Conservation (phyloP, 2,797 vertebrate species). For the Zalophus californianus region DNA sequence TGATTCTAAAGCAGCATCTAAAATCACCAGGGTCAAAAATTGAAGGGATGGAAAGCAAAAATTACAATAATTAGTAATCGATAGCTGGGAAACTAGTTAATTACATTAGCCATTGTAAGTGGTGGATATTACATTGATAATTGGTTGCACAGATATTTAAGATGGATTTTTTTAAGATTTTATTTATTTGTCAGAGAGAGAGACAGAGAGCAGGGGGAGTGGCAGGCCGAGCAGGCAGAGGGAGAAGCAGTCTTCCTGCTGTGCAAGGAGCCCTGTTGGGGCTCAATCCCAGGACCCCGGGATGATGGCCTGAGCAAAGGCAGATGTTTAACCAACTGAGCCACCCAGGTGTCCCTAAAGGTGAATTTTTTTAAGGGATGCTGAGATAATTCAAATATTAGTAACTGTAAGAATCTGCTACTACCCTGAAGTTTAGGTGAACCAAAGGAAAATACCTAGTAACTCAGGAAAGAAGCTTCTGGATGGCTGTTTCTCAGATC, state of each 20-base stretch:
- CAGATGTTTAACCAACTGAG: not conserved
- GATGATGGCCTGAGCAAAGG: no score
- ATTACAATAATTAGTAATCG: not conserved
- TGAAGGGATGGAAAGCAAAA: not conserved
- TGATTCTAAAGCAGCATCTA: not conserved
- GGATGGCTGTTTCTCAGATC: not conserved
- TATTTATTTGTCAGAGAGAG: not conserved
- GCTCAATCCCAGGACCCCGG: no score
- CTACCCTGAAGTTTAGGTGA: not conserved
- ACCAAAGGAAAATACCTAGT: not conserved
- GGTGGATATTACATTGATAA: not conserved
- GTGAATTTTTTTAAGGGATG: not conserved
- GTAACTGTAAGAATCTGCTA: not conserved
- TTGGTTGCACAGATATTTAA: not conserved
- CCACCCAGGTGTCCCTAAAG: not conserved
- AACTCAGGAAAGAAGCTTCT: not conserved
- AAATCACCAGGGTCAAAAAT: not conserved
- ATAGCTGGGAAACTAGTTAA: not conserved
- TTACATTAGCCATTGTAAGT: not conserved
- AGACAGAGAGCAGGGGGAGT: not conserved
- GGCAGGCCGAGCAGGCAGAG: not conserved
- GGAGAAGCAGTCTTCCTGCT: not conserved
- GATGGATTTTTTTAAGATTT: not conserved
- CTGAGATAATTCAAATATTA: not conserved
- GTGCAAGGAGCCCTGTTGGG: not conserved